Conservation (phyloP, 2,797 vertebrate genomes). For the Psittacula derbiana region DNA sequence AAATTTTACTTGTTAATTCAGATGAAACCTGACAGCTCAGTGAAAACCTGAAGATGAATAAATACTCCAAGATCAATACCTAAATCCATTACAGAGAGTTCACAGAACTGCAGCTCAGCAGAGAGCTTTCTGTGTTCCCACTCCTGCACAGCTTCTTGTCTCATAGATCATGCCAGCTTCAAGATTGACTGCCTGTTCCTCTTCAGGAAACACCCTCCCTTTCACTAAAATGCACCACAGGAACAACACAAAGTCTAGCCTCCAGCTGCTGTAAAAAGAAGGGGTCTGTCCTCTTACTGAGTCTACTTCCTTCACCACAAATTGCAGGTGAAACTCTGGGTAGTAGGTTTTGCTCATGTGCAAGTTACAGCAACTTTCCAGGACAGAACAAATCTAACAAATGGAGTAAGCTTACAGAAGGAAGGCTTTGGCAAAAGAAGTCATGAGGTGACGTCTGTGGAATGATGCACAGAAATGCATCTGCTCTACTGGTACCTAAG, state of each 20-base stretch:
- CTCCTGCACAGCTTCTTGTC: not conserved
- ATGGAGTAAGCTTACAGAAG: not conserved
- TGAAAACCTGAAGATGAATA: not conserved
- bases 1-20: conserved; percentile 38
- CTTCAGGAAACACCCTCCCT: not conserved
- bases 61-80: conserved; percentile 10
- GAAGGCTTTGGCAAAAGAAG: not conserved
- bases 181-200: not conserved
- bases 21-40: conserved; percentile 1
- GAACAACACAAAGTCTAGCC: not conserved
- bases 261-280: not conserved
- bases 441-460: not conserved
- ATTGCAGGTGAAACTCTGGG: not conserved
- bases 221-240: not conserved
- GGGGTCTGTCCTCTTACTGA: not conserved
- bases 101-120: not conserved
- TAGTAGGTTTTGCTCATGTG: not conserved
- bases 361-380: not conserved
- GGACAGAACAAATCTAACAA: not conserved
- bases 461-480: not conserved
- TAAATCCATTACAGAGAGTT: conserved; percentile 1
- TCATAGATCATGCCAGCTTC: not conserved
- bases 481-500: not conserved
- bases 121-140: not conserved
- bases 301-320: not conserved